Evolutionary conservation across 2,797 vertebrate species (phyloP), one percentile per base, ranked within the genome.

Genomic region (Spinus olivaceus): DNA sequence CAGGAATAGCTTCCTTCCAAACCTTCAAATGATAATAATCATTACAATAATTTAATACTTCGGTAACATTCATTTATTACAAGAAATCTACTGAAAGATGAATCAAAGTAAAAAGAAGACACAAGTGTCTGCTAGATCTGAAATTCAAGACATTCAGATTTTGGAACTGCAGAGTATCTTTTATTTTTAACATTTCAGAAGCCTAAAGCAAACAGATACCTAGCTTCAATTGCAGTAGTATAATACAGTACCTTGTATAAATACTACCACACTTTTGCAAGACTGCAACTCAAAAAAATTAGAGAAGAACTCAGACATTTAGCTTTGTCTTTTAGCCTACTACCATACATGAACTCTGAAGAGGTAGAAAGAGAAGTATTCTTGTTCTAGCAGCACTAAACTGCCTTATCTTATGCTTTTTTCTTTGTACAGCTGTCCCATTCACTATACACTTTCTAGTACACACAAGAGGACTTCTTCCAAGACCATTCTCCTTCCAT

Each of bases 361-460:
- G 25, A 65, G 21, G 28, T 2, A 80, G 30, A 27, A 77, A 69
- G 16, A 61, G 6, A 49, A 65, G 24, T 65, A 61, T 46, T 77
- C 37, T 63, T 28, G 2, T 42, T 70, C 44, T 10, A 80, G 24
- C 21, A 82, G 35, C 39, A 83, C 30, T 69, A 9, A 73, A 73
- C 13, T 24, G 42, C 69, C 65, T 47, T 50, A 39, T 25, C 15
- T 41, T 35, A 35, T 60, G 20, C 30, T 30, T 85, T 64, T 44
- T 56, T 33, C 46, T 92, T 64, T 0, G 0, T 22, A 47, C 25
- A 74, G 15, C 24, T 6, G 17, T 17, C 7, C 4, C 28, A 81
- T n/a, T 87, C n/a, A 30, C 44, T 23, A 27, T 0, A 51, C 4
- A 18, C 12, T 33, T 67, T 32, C 37, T 11, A 56, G 28, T 21